These are phyloP conservation scores for Phylloscopus trochiloides DNA, from an alignment of 2,113 vertebrate genomes.

Conservation along the genomic window DNA sequence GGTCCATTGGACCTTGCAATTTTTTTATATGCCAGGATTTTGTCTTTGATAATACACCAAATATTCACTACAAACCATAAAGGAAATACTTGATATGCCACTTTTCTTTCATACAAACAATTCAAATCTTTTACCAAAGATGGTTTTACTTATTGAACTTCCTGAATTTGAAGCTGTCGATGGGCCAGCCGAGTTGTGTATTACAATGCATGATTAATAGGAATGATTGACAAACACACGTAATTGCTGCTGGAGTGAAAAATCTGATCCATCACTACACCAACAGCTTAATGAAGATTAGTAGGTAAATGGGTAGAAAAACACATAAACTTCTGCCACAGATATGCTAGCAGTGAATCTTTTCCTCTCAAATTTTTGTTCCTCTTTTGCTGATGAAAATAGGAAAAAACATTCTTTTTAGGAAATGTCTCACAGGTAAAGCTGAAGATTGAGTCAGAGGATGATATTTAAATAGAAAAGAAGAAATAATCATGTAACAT, in stretches of 20 bases:
- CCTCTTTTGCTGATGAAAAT: background rate
- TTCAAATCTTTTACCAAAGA: background rate
- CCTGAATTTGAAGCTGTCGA: background rate
- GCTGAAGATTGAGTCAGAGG: background rate
- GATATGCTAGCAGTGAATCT: background rate
- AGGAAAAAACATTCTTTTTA: background rate
- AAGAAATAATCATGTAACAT: background rate
- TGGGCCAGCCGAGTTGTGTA: background rate
- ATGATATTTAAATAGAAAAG: background rate
- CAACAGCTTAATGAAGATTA: background rate
- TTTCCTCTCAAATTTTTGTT: background rate
- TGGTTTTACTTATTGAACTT: background rate
- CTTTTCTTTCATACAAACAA: background rate
- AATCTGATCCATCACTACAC: background rate
- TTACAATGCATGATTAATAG: background rate
- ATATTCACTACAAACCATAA: background rate
- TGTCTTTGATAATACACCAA: background rate
- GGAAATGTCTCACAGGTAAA: background rate
- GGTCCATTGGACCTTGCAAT: background rate
- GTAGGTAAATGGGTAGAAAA: background rate
- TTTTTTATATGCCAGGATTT: background rate
- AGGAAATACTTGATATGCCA: background rate
- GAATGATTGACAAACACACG: background rate
- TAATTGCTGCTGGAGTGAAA: background rate
- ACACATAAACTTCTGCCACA: fast-evolving